Evolutionary conservation across 1,140 invertebrate genomes (phyloP).

Genomic region (Stenopsyche tienmushanensis): DNA sequence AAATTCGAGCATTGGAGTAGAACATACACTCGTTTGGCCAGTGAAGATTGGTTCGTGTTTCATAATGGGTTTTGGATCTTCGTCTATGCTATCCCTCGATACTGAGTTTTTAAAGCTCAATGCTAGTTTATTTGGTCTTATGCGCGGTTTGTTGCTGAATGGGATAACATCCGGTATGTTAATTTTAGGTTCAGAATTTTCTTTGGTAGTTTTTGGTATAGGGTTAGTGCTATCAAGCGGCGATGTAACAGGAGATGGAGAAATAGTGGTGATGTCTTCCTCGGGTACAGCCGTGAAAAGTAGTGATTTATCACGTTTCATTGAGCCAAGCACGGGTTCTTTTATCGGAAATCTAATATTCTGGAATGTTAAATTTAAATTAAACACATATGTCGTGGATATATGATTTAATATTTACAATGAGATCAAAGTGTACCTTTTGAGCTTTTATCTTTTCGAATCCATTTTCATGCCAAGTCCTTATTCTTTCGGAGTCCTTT

Average conservation of each 20-base stretch:
- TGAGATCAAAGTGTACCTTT: slow-evolving; percentile 21
- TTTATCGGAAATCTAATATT: slow-evolving; percentile 40
- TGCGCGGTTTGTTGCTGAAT: slow-evolving; percentile 53
- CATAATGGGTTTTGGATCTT: slow-evolving; percentile 45
- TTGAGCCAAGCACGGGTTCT: slow-evolving; percentile 47
- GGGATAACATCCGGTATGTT: slow-evolving; percentile 55
- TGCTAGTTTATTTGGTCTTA: slow-evolving; percentile 58
- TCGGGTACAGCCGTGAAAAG: slow-evolving; percentile 78
- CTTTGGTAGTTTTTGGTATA: slow-evolving; percentile 45
- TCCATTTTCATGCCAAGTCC: slow-evolving; percentile 29
- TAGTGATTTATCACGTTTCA: slow-evolving; percentile 75
- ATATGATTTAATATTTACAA: not conserved
- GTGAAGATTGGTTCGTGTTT: slow-evolving; percentile 55
- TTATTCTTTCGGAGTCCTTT: slow-evolving; percentile 48
- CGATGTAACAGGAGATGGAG: slow-evolving; percentile 45
- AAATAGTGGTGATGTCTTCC: slow-evolving; percentile 60
- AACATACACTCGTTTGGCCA: slow-evolving; percentile 69
- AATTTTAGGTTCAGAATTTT: slow-evolving; percentile 44
- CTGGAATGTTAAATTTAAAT: slow-evolving; percentile 13
- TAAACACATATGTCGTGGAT: not conserved
- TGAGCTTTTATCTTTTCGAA: slow-evolving; percentile 34
- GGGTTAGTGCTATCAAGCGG: slow-evolving; percentile 39
- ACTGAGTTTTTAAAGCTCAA: slow-evolving; percentile 57
- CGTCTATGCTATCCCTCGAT: slow-evolving; percentile 58
- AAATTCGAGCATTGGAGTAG: slow-evolving; percentile 72